A percentile compares a stretch with the other conserved stretches of the same genome.
phyloP scores from a whole-genome alignment of 2,888 invertebrate species.

The Athalia rosae region DNA sequence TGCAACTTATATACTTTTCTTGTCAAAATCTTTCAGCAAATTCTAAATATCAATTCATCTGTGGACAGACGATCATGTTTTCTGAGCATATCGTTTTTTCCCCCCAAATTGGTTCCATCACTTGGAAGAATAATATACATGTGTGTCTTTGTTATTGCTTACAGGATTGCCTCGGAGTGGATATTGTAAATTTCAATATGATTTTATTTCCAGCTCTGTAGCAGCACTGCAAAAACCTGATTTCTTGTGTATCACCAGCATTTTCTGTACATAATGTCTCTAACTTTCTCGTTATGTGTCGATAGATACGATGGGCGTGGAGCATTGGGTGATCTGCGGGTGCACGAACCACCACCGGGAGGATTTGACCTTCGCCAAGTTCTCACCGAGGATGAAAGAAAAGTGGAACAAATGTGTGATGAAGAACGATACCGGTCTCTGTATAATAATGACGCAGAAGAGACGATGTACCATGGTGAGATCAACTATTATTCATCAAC shows the following conservation, averaged over 20 bases:
- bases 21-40: too few relatives aligned
- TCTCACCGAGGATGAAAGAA: constrained; percentile 83
- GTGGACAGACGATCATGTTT: too few relatives aligned
- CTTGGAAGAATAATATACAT: constrained; percentile 37
- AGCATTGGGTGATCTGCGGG: constrained; percentile 88
- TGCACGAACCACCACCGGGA: constrained; percentile 87
- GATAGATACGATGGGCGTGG: constrained; percentile 96
- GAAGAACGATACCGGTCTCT: constrained; percentile 95
- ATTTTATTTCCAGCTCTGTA: constrained; percentile 59
- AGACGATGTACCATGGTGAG: constrained; percentile 92
- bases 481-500: constrained; percentile 31
- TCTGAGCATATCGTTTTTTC: background rate
- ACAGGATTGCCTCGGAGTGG: constrained; percentile 58
- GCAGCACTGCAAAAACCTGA: constrained; percentile 49
- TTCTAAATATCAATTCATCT: too few relatives aligned
- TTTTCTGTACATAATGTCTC: constrained; percentile 48
- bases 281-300: constrained; percentile 65
- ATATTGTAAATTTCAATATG: constrained; percentile 53
- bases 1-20: too few relatives aligned
- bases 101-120: constrained; percentile 34
- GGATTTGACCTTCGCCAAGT: constrained; percentile 80
- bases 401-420: constrained; percentile 94
- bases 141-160: constrained; percentile 54
- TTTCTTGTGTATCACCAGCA: constrained; percentile 46
- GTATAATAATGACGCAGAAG: constrained; percentile 90